These are phyloP conservation scores for Ceyx melanurus DNA, from an alignment of 2,113 vertebrate species.

Conservation along the genomic window DNA sequence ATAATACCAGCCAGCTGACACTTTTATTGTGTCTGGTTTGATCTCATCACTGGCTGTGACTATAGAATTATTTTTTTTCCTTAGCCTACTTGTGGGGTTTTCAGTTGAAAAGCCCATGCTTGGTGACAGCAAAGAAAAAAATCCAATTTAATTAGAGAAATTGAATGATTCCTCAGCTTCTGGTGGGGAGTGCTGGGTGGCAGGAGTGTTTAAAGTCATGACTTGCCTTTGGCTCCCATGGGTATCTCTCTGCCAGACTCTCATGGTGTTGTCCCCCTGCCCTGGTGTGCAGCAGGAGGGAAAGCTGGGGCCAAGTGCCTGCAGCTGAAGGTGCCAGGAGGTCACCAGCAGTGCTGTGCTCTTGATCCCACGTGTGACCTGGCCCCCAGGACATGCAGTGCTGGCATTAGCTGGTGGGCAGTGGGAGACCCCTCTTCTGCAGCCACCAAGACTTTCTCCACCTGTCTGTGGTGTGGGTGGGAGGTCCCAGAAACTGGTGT, in stretches of 20 bases:
- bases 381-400: fast-evolving
- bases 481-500: not conserved
- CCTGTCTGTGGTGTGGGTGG: fast-evolving
- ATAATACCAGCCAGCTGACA: not conserved
- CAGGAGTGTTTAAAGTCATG: not conserved
- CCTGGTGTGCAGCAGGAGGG: not conserved
- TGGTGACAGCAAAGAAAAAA: not conserved
- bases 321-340: not conserved
- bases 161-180: not conserved
- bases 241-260: not conserved
- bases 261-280: fast-evolving
- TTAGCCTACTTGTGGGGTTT: not conserved
- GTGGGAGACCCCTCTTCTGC: not conserved
- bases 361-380: not conserved
- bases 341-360: not conserved
- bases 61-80: not conserved
- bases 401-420: not conserved
- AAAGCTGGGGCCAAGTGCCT: not conserved
- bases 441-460: fast-evolving
- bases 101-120: not conserved
- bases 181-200: not conserved
- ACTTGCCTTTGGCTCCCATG: fast-evolving
- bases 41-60: not conserved
- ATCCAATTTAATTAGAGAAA: not conserved
- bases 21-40: not conserved